Evolutionary conservation across 2,888 invertebrate genomes (phyloP), one percentile per base, ranked within the genome.

Genomic region (Rhynchonema sp.): DNA sequence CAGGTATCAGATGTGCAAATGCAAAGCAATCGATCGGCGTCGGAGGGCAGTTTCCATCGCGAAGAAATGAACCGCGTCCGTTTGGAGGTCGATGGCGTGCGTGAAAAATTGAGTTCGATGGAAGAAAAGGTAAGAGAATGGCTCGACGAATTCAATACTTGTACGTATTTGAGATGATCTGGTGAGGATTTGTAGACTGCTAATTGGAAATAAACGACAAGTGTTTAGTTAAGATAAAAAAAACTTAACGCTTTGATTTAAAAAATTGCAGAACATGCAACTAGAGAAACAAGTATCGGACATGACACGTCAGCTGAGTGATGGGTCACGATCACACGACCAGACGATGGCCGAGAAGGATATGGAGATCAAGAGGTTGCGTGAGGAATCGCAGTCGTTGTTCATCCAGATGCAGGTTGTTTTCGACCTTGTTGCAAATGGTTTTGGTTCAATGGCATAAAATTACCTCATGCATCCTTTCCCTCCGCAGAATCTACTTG

Each of bases 51-150:
- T 38, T 75, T 74, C 65, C 67, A 73, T 59, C 70, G 72, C 54
- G 76, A 77, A 61, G 76, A 77, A 64, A 71, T 69, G 64, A 74
- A 73, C 67, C 73, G 75, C 61, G 67, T 77, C 61, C 69, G 72
- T 55, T 72, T 70, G 59, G 64, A 67, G 59, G 66, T 68, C 49
- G 64, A 65, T n/a, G 76, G 77, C 64, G 63, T 73, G 61, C 69
- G 75, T 29, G 66, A 69, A 59, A 69, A 72, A 62, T 66, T 74
- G 54, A 71, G 70, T 30, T 74, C 74, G 58, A 63, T 74, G 55
- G 75, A 75, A 64, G 73, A 72, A 56, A 73, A 71, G 64, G 74
- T 75, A 65, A 22, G 63, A 63, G n/a, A n/a, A n/a, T n/a, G n/a
- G n/a, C n/a, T n/a, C n/a, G n/a, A n/a, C n/a, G n/a, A n/a, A n/a